Evolutionary conservation across 1,140 invertebrate species (phyloP), one percentile per base, ranked within the genome.

Genomic region (Diorhabda elongata): DNA sequence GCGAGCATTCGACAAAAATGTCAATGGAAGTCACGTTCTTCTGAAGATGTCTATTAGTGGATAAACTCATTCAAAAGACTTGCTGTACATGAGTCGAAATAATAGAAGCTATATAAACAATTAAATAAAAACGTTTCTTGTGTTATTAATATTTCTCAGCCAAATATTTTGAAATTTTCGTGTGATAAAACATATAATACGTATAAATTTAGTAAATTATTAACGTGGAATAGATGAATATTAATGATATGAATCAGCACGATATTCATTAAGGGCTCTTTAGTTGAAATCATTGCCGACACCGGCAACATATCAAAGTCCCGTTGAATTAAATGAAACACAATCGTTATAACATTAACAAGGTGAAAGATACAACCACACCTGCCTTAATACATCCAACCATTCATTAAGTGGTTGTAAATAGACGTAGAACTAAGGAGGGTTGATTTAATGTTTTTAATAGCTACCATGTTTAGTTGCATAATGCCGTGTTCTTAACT

Each of bases 231-330:
- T 44, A 62, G 44, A 62, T 62, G 61, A 62, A 62, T 62, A 62
- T 62, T 62, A 47, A 62, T 62, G 61, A 44, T 62, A 62, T 62
- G 61, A 62, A 62, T 47, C 61, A 62, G 61, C 61, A 62, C n/a
- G 61, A 62, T 62, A 62, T 62, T 62, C 61, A 62, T 62, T 62
- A 62, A 62, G n/a, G 61, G 61, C 61, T 62, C 61, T 62, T 62
- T 62, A 62, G 61, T 62, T 11, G 43, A 62, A 62, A 62, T 47
- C 44, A 11, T 62, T 44, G 61, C 61, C 42, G 61, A 62, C 61
- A 62, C 42, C 42, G 61, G 61, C 44, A 62, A 62, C 61, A 62
- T 47, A 62, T 62, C 61, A 62, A 62, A 62, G 61, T 47, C 61
- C 61, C 44, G 44, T 62, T 62, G 61, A 62, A 62, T 62, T 44